These are phyloP conservation scores for Orchesella cincta DNA, from an alignment of 1,140 invertebrate genomes.

Conservation along the genomic window DNA sequence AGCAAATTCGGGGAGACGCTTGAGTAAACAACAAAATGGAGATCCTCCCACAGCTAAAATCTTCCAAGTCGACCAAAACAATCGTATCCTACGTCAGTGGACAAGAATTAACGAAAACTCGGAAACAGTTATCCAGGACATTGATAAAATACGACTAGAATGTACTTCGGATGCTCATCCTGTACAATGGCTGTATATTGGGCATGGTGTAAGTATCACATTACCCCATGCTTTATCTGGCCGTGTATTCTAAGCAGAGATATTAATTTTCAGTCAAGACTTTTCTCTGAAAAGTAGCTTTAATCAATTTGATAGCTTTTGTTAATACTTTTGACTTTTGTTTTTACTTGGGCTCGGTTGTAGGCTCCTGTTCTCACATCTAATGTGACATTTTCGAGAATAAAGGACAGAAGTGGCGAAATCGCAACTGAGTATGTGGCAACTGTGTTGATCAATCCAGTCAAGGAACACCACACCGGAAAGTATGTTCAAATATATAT, in stretches of 20 bases:
- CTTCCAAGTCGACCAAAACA: conserved; percentile 38
- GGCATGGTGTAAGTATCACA: conserved; percentile 39
- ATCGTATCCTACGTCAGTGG: conserved; percentile 25
- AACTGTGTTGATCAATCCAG: conserved; percentile 37
- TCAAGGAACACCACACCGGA: conserved; percentile 46
- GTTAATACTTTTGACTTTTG: neutral
- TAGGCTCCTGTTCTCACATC: conserved; percentile 35
- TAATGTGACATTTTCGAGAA: conserved; percentile 13
- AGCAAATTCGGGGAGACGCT: too few relatives aligned
- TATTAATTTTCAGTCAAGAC: neutral
- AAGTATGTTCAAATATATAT: too few relatives aligned
- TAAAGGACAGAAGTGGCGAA: conserved; percentile 28
- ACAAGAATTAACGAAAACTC: conserved; percentile 25
- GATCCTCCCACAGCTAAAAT: conserved; percentile 31
- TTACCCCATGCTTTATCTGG: too few relatives aligned
- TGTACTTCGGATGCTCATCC: conserved; percentile 37
- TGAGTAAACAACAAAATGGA: neutral
- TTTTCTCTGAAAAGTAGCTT: neutral
- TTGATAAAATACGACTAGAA: conserved; percentile 43
- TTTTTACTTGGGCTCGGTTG: too few relatives aligned
- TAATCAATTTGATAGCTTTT: neutral
- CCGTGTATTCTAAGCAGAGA: neutral
- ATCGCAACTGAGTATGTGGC: conserved; percentile 24
- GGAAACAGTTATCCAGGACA: conserved; percentile 35
- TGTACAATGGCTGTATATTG: conserved; percentile 45